phyloP scores from a whole-genome alignment of 2,113 vertebrate genomes.

The Triplophysa dalaica region DNA sequence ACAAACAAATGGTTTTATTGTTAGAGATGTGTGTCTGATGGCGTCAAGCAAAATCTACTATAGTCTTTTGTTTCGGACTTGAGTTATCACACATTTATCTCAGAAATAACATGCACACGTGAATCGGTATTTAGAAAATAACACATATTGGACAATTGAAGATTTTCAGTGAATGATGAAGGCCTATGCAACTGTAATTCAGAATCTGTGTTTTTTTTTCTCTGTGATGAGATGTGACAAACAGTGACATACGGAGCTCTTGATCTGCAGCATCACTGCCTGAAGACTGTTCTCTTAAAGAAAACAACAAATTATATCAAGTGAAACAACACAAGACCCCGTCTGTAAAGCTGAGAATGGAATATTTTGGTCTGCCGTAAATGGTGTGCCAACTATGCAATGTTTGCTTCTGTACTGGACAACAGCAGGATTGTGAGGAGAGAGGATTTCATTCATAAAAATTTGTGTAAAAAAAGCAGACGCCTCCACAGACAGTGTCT shows the following conservation, averaged over 20 bases:
- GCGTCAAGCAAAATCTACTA: too few relatives aligned
- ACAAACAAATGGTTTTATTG: too few relatives aligned
- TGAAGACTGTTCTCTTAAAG: not conserved
- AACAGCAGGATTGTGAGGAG: conserved; percentile 74
- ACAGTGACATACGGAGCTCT: not conserved
- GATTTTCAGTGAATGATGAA: not conserved
- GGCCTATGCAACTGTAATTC: not conserved
- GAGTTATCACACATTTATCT: too few relatives aligned
- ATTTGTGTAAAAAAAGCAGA: conserved; percentile 80
- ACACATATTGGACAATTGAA: too few relatives aligned
- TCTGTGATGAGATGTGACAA: not conserved
- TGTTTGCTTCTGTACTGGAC: conserved; percentile 80
- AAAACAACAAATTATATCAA: not conserved
- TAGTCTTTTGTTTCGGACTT: too few relatives aligned
- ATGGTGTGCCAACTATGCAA: conserved; percentile 97
- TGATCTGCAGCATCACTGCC: conserved; percentile 1
- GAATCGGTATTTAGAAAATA: too few relatives aligned
- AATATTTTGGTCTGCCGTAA: conserved; percentile 69
- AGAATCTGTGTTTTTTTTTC: not conserved
- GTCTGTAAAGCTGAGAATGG: conserved; percentile 23
- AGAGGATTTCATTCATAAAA: conserved; percentile 79
- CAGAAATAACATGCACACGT: too few relatives aligned
- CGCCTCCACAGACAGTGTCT: conserved; percentile 80
- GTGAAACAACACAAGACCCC: not conserved
- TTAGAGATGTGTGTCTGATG: too few relatives aligned